Evolutionary conservation across 1,140 invertebrate species (phyloP), one percentile per base, ranked within the genome.

Genomic region (Heliothis virescens): DNA sequence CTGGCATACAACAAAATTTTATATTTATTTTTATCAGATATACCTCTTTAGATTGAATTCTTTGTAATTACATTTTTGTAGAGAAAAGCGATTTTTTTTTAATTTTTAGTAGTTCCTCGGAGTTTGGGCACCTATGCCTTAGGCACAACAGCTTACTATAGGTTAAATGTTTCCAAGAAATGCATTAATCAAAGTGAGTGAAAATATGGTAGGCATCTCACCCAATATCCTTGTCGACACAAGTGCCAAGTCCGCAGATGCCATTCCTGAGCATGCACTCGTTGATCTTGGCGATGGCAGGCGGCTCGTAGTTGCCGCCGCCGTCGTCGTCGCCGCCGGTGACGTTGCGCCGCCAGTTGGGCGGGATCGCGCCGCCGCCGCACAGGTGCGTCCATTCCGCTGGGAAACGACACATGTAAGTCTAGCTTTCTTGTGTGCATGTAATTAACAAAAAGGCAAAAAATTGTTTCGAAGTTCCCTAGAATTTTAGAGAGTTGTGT

Each of bases 221-320:
- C 80, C 97, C 97, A 47, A 97, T 96, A 16, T 95, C 94, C 18
- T 96, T 97, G 85, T 98, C 97, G 53, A 97, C 95, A 88, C 98
- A 98, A 74, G 96, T 95, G 0, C 98, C 98, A 74, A 97, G 95
- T 1, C 96, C 97, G 87, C 98, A 98, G 79, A 98, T 97, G 79
- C 96, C 96, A 12, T 96, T 96, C 69, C 97, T 89, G 59, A 98
- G 89, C 83, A 96, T 96, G 86, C 97, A 98, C 92, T 98, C 97
- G 91, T 98, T 96, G 75, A 98, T 95, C 92, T 90, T 92, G 79
- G 92, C 93, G 84, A 94, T 92, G 26, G 86, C 84, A 11, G 85
- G 88, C 0, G 85, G 82, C 50, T 84, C 82, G 48, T 72, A 73
- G 0, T 82, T 79, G 7, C 84, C 87, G 15, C 83, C 83, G 10